phyloP scores from a whole-genome alignment of 1,140 invertebrate species.

The Amphibalanus amphitrite region DNA sequence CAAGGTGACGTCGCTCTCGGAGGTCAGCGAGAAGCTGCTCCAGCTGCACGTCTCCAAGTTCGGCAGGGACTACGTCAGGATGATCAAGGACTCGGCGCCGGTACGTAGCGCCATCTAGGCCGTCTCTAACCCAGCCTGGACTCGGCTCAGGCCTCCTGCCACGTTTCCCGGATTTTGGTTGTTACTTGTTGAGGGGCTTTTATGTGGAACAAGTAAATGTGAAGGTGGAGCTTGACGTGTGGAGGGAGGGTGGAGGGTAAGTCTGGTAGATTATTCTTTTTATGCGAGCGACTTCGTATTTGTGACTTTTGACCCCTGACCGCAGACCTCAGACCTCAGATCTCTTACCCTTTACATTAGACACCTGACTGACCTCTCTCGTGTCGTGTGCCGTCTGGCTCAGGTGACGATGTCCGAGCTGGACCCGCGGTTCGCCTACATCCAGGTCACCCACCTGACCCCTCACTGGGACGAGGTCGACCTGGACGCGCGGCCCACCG shows the following conservation, averaged over 20 bases:
- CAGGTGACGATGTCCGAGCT: slow-evolving; percentile 56
- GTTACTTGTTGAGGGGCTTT: no score
- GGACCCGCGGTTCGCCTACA: slow-evolving; percentile 67
- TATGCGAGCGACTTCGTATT: slow-evolving; percentile 3
- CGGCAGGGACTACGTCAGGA: slow-evolving; percentile 62
- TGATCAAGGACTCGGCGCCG: slow-evolving; percentile 79
- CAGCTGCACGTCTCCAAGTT: slow-evolving; percentile 63
- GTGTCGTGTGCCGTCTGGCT: slow-evolving; percentile 17
- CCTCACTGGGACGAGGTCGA: slow-evolving; percentile 57
- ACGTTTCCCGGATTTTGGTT: no score
- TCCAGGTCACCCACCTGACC: slow-evolving; percentile 74
- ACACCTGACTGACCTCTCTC: no score
- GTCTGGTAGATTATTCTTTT: not conserved
- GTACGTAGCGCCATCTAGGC: no score
- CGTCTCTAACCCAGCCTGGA: no score
- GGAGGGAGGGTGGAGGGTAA: not conserved
- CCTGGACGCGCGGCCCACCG: slow-evolving; percentile 35
- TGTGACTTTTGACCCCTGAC: slow-evolving; percentile 5
- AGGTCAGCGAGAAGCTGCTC: slow-evolving; percentile 65
- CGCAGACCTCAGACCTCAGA: no score
- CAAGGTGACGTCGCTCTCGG: slow-evolving; percentile 77
- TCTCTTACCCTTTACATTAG: no score
- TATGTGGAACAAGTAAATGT: no score
- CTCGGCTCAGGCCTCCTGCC: no score
- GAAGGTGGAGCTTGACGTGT: no score